These are phyloP conservation scores for Microchrysa polita DNA, from an alignment of 2,888 invertebrate species.

Conservation along the genomic window DNA sequence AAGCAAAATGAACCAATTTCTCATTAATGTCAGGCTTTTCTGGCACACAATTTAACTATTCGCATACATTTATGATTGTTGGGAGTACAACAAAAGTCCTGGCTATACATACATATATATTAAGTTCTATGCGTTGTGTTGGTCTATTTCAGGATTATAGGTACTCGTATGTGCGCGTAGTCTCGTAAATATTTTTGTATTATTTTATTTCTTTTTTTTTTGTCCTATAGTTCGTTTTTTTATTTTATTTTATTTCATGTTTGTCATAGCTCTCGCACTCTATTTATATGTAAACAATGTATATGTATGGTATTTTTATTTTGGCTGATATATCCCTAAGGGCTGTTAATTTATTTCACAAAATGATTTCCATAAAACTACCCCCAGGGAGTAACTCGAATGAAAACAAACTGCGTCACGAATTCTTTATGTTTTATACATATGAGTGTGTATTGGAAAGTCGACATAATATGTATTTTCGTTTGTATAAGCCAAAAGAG, in stretches of 20 bases:
- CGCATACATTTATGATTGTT: too few relatives aligned
- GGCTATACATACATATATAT: too few relatives aligned
- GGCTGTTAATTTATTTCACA: conserved; percentile 50
- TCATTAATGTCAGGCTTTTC: conserved; percentile 37
- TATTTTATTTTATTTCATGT: conserved; percentile 7
- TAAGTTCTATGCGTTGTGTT: too few relatives aligned
- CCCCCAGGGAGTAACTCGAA: conserved; percentile 40
- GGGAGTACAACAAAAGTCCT: too few relatives aligned
- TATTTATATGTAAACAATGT: conserved; percentile 3
- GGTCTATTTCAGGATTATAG: background rate
- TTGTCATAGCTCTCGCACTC: too few relatives aligned
- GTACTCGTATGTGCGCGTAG: background rate
- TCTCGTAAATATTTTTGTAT: conserved; percentile 13
- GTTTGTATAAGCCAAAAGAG: conserved; percentile 6
- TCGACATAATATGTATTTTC: background rate
- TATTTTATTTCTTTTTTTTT: conserved; percentile 20
- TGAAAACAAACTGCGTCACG: conserved; percentile 48
- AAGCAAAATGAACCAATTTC: conserved; percentile 43
- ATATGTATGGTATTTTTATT: conserved; percentile 22
- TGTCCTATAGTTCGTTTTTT: conserved; percentile 18
- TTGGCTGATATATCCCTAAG: conserved; percentile 32
- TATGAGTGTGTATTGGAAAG: conserved; percentile 9
- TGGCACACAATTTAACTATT: background rate
- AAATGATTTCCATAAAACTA: conserved; percentile 49
- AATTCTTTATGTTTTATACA: conserved; percentile 30